Percentiles rank a stretch among this genome's conserved stretches.
Conservation (phyloP, 2,888 invertebrate genomes). For the Cantharis flavilabris region DNA sequence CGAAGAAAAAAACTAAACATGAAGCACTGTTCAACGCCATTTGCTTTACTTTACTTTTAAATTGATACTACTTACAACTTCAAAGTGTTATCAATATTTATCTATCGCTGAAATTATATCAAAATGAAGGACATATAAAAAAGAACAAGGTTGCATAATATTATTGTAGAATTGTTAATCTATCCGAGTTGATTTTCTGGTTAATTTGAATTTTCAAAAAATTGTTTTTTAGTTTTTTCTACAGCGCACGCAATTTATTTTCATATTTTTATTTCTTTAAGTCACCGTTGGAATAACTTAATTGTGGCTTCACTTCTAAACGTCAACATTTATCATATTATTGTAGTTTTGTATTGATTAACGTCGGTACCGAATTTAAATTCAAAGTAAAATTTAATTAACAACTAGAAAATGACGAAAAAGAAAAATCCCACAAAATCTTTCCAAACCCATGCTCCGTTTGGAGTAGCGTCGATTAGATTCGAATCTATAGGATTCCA, state of each 20-base stretch:
- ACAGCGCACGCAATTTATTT: no score
- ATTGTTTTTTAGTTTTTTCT: not conserved
- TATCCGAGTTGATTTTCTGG: not conserved
- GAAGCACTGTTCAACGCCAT: not conserved
- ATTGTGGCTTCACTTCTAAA: not conserved
- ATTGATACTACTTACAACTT: not conserved
- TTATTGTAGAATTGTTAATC: not conserved
- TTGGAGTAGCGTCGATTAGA: slow-evolving; percentile 33
- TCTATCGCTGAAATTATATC: not conserved
- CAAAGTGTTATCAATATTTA: not conserved
- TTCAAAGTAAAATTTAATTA: not conserved
- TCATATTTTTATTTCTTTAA: not conserved
- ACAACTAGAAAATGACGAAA: not conserved
- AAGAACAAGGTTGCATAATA: not conserved
- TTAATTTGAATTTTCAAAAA: not conserved
- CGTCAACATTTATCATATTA: not conserved
- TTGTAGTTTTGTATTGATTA: not conserved
- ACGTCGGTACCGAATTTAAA: not conserved
- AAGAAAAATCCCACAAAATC: not conserved
- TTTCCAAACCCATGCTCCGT: slow-evolving; percentile 25
- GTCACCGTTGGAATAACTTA: not conserved
- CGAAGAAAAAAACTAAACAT: not conserved
- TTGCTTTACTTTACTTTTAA: not conserved
- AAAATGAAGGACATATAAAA: not conserved
- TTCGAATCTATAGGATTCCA: slow-evolving; percentile 41